Base-by-base conservation (phyloP, 1,140 invertebrate species). In the Phymorhynchus buccinoides region DNA sequence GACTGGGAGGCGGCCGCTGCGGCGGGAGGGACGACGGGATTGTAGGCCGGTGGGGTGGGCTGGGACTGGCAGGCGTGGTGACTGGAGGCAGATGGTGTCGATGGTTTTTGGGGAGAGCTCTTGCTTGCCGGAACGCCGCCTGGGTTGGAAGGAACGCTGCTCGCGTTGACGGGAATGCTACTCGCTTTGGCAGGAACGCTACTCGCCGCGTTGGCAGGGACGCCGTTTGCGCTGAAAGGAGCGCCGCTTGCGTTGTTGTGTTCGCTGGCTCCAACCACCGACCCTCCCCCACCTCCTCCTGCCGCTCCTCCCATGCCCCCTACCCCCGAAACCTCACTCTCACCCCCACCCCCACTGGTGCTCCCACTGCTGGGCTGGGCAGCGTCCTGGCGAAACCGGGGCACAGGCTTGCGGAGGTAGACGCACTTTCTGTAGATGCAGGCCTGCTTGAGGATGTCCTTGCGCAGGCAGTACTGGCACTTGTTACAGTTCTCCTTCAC, bases 341-440 rank as follows among this genome's bases (percentile, higher is more conserved):
- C 42, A 9, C 62, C 39, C 32, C n/a, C 44, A 27, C 83, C 48
- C 22, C 32, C 44, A 66, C n/a, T 68, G 71, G 75, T 39, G 39
- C 37, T 71, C 14, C 66, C 62, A 48, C 30, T 77, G 41, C 42
- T 84, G 75, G 37, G 41, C 0, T 48, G 22, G 2, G 80, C 32
- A 30, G 42, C 42, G 16, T 88, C 85, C 37, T 81, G 86, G 27
- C 89, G 85, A 48, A 88, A 88, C 73, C 90, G 88, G 41, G 90
- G 89, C 84, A 89, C 89, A 37, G 90, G 90, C 83, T 92, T 92
- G 42, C 91, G 87, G 62, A 92, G 87, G 84, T 91, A 92, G 6
- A 92, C 87, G 90, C 91, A 92, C 85, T 92, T 92, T 68, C 91
- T 62, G 81, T 92, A 92, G 39, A 92, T 90, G 85, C 91, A 92